Evolutionary conservation across 2,113 vertebrate genomes (phyloP), one percentile per base, ranked within the genome.

Genomic region (Psilopogon haemacephalus): DNA sequence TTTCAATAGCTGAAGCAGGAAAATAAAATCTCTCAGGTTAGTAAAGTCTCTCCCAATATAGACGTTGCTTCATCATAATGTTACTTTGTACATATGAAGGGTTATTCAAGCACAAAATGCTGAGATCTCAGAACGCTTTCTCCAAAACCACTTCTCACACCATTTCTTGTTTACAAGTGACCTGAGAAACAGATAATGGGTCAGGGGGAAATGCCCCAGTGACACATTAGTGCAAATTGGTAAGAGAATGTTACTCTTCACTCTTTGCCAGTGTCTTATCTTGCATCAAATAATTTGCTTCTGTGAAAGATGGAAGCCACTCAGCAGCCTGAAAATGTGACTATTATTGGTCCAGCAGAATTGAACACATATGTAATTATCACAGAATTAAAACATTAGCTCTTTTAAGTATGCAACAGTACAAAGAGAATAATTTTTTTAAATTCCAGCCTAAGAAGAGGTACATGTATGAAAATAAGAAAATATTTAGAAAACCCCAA

Each of bases 1-100:
- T 79, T 85, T 27, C 67, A 78, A 42, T 32, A 24, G 64, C 35
- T 8, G 30, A 20, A 69, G 58, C 38, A 78, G 62, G 60, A 87
- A 3, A 65, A 80, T 11, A 8, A 64, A 58, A 48, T 4, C 70
- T 75, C 62, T n/a, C 3, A 3, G 28, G 32, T 14, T 35, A 8
- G 33, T 9, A 54, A 84, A 58, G 32, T 24, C 50, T 5, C 12
- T 6, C 26, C 5, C 1, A 4, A 42, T 1, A 2, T 4, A 68
- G 27, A 16, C 27, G 11, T 5, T 59, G 24, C 42, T 68, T 33
- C n/a, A n/a, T n/a, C n/a, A n/a, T n/a, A n/a, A n/a, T n/a, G n/a
- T n/a, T n/a, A n/a, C n/a, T 59, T 60, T 37, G 10, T 7, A 13
- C 23, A 42, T 9, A 11, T 18, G 32, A 33, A 33, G 5, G 76